Percentiles rank a stretch among this genome's conserved stretches.
Conservation (phyloP, 2,797 vertebrate genomes). For the Nannoperca australis region DNA sequence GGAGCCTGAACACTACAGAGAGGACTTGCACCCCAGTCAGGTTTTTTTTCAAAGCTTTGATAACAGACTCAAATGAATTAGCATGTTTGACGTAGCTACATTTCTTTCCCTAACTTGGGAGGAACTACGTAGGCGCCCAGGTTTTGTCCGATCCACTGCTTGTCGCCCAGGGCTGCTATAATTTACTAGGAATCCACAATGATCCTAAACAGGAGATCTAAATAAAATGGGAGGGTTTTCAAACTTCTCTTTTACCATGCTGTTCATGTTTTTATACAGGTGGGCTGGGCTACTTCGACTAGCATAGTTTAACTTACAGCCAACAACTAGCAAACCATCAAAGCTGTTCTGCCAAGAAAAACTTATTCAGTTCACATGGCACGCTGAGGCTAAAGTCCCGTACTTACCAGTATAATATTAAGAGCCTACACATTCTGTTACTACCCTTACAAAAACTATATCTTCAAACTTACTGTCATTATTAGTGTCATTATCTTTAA, state of each 20-base stretch:
- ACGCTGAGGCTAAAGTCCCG: background rate
- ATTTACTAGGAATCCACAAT: conserved; percentile 1
- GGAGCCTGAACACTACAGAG: background rate
- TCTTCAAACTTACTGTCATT: conserved; percentile 11
- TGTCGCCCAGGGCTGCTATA: background rate
- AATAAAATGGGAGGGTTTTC: background rate
- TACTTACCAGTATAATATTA: background rate
- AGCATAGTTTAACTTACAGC: background rate
- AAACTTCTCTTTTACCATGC: background rate
- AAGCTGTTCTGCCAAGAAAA: background rate
- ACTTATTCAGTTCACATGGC: background rate
- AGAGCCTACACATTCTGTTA: background rate
- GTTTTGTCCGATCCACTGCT: background rate
- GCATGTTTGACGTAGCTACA: background rate
- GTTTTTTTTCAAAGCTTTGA: background rate
- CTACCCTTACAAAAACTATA: background rate
- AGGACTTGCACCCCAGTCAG: background rate
- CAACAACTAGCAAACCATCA: background rate
- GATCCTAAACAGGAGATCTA: background rate
- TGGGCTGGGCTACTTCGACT: background rate
- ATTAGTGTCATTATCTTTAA: background rate
- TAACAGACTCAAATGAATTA: background rate
- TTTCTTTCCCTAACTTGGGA: background rate
- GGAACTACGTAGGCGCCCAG: background rate
- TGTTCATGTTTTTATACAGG: background rate